Evolutionary conservation across 2,797 vertebrate species (phyloP), one percentile per base, ranked within the genome.

Genomic region (Sarcoramphus papa): DNA sequence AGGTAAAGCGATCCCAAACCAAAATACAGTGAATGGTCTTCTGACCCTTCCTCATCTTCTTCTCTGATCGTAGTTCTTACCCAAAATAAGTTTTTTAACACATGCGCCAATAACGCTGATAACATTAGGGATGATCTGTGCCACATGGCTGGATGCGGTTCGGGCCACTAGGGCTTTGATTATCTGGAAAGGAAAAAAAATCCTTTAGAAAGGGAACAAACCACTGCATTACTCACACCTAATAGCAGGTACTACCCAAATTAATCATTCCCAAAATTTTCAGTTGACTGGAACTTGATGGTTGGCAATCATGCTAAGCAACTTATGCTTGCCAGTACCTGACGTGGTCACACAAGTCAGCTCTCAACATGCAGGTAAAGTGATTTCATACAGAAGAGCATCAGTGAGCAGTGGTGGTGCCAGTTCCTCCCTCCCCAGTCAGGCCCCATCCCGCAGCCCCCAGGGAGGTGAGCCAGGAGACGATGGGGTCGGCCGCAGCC

Each of bases 371-470:
- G 35, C n/a, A 90, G 33, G 53, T 65, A 33, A 57, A 80, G 15
- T 30, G 19, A 33, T 25, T 70, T 69, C 51, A 17, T 47, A 43
- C 3, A 73, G 51, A 68, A 63, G 15, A 85, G 8, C 31, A 40
- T 5, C 53, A 31, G 14, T 8, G 25, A 64, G 27, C n/a, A 35
- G 20, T 3, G 0, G 21, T 12, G 41, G 18, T n/a, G 23, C 33
- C 47, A 51, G 10, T 8, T 45, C 13, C 10, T 48, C 47, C 35
- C 16, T 70, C 37, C 14, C 17, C 27, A 9, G 33, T 23, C 43
- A 56, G 22, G n/a, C 16, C 30, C 7, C 50, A 28, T 23, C 40
- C 15, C 0, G 0, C 33, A 45, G 18, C 8, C 18, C 12, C 10
- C 40, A 70, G 21, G 2, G 0, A 79, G 33, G 15, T 33, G 15